Evolutionary conservation across 2,888 invertebrate genomes (phyloP), one percentile per base, ranked within the genome.

Genomic region (Drosophila histrio): DNA sequence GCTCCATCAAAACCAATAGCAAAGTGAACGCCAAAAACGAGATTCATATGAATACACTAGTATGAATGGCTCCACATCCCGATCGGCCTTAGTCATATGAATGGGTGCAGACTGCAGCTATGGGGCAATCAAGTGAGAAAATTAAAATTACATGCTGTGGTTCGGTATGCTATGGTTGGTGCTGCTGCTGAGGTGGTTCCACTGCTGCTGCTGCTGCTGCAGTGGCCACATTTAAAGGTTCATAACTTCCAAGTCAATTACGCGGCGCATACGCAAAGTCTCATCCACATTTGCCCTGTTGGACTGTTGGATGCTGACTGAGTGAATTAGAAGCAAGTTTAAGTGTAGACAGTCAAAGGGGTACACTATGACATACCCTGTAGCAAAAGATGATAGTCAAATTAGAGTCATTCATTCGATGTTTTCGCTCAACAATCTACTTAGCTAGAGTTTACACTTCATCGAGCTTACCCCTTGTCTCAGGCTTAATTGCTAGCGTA

Each of bases 161-260:
- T 41, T 36, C 36, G 43, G 32, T 26, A 36, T 58, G 56, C 15
- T 32, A n/a, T 53, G 5, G 19, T 19, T 58, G 57, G 24, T 72
- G 46, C 24, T 54, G 50, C 15, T 19, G 46, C 13, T 53, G 19
- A 28, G 41, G 30, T 8, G 30, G 8, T 36, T 50, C n/a, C 50
- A 19, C 7, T 60, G 53, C 22, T 41, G 24, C 52, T 43, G 50
- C 19, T 54, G 41, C 53, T 65, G 59, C 58, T 64, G 57, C 80
- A 75, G 72, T 75, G 77, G 72, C 80, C 71, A 66, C 88, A 88
- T 84, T 85, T 88, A 87, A 88, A 82, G 87, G 88, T 88, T 87
- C 87, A 86, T 86, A 86, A 86, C 86, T 86, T 86, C 87, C 85
- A 88, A 86, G 89, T 88, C 89, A 88, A 86, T 86, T 86, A 86